Conservation (phyloP, 92 coral and sea anemone genomes). For the Parazoanthus swiftii region DNA sequence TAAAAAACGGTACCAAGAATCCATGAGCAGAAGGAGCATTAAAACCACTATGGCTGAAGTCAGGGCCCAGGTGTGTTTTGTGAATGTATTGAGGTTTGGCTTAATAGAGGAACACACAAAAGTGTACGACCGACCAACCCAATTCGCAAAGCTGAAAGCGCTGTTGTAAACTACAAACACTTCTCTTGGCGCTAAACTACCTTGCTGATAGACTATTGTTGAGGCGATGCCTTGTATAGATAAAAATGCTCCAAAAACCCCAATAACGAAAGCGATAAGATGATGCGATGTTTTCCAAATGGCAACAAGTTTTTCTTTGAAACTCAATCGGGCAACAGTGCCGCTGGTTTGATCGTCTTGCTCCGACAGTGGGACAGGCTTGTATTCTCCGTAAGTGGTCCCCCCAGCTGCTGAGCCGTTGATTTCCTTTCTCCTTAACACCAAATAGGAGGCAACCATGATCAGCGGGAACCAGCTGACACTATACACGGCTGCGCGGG, state of each 20-base stretch:
- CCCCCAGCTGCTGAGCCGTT: neutral
- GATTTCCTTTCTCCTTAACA: neutral
- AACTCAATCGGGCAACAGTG: neutral
- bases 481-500: neutral
- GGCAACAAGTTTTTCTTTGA: neutral
- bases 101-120: neutral
- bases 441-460: neutral
- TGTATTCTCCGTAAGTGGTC: neutral
- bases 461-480: neutral
- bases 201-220: neutral
- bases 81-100: neutral
- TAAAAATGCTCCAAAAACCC: neutral
- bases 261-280: neutral
- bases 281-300: neutral
- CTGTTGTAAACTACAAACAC: neutral
- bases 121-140: neutral
- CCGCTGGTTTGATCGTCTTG: neutral
- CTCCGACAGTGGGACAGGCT: neutral
- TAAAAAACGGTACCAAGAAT: slow-evolving; percentile 34
- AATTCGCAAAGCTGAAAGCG: neutral
- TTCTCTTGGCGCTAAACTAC: neutral
- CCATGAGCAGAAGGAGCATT: slow-evolving; percentile 17
- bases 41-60: neutral
- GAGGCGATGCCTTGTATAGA: neutral
- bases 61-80: slow-evolving; percentile 9